Conservation (phyloP, 2,888 invertebrate species). For the Tuta absoluta region DNA sequence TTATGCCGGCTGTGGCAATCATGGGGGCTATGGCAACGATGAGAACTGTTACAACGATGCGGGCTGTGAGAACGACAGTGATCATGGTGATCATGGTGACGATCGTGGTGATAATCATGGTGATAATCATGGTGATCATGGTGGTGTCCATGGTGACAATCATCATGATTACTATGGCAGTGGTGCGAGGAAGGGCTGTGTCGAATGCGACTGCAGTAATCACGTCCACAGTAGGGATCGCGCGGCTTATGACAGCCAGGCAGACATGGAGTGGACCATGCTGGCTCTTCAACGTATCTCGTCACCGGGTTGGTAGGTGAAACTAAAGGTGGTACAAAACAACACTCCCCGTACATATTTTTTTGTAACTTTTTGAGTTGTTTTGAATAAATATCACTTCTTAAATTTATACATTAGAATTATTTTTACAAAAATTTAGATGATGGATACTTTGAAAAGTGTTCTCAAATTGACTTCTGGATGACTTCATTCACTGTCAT, state of each 20-base stretch:
- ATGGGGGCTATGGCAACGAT: no score
- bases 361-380: constrained; percentile 35
- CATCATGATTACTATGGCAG: no score
- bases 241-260: constrained; percentile 51
- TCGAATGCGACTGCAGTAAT: constrained; percentile 14
- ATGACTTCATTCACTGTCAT: not conserved
- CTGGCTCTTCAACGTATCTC: constrained; percentile 48
- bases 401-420: not conserved
- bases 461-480: not conserved
- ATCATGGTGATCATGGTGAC: not conserved
- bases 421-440: not conserved
- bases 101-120: not conserved
- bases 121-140: not conserved
- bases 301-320: constrained; percentile 43
- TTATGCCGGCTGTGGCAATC: not conserved
- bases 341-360: constrained; percentile 55
- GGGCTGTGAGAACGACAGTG: not conserved
- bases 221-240: constrained; percentile 21
- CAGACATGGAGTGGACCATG: constrained; percentile 45
- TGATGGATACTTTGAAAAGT: not conserved
- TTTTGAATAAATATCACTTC: constrained; percentile 31
- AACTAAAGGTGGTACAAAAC: constrained; percentile 57
- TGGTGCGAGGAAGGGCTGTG: no score
- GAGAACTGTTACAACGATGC: no score
- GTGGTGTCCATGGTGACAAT: no score